A percentile compares a stretch with the other conserved stretches of the same genome.
These are phyloP conservation scores for Marcusenius ussheri DNA, from an alignment of 2,113 vertebrate species.

Conservation along the genomic window DNA sequence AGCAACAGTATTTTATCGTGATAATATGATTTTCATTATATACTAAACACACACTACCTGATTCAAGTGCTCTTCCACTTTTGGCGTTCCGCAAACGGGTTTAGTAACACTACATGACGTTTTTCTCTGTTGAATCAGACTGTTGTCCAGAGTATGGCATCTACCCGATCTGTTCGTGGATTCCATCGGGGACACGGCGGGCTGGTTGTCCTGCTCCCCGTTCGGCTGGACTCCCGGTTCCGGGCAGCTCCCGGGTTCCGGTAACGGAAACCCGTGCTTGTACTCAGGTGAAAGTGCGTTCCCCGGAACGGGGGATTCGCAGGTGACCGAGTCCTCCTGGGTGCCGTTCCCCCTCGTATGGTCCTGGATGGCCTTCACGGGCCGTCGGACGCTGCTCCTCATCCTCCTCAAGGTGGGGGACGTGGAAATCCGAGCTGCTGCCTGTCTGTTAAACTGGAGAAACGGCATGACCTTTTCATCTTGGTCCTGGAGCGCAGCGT, in stretches of 20 bases:
- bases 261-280: slow-evolving; percentile 51
- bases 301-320: background rate
- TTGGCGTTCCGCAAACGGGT: slow-evolving; percentile 28
- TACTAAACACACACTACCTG: slow-evolving; percentile 47
- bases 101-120: slow-evolving; percentile 36
- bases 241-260: slow-evolving; percentile 29
- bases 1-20: background rate
- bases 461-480: slow-evolving; percentile 34
- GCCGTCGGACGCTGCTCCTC: slow-evolving; percentile 54
- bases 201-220: slow-evolving; percentile 13
- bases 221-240: slow-evolving; percentile 28
- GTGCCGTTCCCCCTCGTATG: slow-evolving; percentile 32
- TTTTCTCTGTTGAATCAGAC: slow-evolving; percentile 30
- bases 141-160: slow-evolving; percentile 55
- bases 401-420: slow-evolving; percentile 75
- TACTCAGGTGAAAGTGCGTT: slow-evolving; percentile 36
- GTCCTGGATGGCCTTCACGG: slow-evolving; percentile 38
- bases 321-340: slow-evolving; percentile 42
- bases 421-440: slow-evolving; percentile 72
- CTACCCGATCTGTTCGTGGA: slow-evolving; percentile 43
- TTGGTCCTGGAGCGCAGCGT: slow-evolving; percentile 39
- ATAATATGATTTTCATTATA: background rate
- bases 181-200: slow-evolving; percentile 26
- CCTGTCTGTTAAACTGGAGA: slow-evolving; percentile 74
- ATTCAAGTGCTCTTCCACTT: slow-evolving; percentile 31